These are phyloP conservation scores for Bothrops jararaca DNA, from an alignment of 2,113 vertebrate genomes.

Conservation along the genomic window DNA sequence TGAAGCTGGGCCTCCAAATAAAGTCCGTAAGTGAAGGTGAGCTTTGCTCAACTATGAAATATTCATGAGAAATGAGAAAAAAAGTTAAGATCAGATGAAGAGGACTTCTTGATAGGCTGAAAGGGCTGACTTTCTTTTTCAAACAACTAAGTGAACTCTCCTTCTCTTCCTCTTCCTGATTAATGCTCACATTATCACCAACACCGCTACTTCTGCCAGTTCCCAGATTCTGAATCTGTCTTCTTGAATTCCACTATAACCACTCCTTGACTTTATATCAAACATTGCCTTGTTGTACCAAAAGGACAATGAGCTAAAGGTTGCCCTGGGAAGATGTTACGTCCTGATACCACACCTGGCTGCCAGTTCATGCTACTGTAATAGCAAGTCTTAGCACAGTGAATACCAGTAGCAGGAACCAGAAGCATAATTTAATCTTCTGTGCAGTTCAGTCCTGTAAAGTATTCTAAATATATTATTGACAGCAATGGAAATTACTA, in stretches of 20 bases:
- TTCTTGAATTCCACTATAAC: background rate
- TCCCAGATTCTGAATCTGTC: background rate
- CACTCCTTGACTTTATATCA: background rate
- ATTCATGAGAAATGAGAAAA: background rate
- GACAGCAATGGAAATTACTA: background rate
- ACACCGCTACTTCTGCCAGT: background rate
- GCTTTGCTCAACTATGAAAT: background rate
- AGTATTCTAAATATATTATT: background rate
- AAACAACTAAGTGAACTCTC: background rate
- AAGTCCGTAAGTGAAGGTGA: background rate
- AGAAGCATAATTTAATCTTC: background rate
- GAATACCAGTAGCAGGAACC: background rate
- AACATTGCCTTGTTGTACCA: background rate
- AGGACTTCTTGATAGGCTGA: background rate
- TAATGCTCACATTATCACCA: background rate
- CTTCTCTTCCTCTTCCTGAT: background rate
- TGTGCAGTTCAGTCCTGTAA: background rate
- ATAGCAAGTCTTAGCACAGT: background rate
- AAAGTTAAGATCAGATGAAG: background rate
- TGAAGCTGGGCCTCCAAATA: background rate
- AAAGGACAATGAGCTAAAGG: background rate
- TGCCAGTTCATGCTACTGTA: background rate
- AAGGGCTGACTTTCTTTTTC: background rate
- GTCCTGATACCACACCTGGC: background rate
- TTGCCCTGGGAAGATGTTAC: background rate